Percentiles rank a stretch among this genome's conserved stretches.
phyloP scores from a whole-genome alignment of 2,113 vertebrate species.

The Alligator sinensis region DNA sequence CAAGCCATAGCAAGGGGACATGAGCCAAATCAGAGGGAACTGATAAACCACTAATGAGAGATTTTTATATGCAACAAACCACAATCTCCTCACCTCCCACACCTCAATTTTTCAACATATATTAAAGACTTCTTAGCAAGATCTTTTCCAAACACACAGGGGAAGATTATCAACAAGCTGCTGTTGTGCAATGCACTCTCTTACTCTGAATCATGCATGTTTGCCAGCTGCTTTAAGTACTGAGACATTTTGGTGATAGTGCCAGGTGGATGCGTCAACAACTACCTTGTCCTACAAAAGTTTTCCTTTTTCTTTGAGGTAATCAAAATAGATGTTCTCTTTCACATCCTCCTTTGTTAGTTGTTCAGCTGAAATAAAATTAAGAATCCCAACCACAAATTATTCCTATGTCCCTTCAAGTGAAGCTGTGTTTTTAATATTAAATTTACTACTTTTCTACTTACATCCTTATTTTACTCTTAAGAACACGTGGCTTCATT shows the following conservation, averaged over 20 bases:
- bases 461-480: neutral
- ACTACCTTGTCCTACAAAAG: neutral
- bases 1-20: neutral
- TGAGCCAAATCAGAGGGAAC: neutral
- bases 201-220: neutral
- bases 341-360: neutral
- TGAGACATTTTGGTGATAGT: neutral
- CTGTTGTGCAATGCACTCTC: neutral
- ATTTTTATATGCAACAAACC: neutral
- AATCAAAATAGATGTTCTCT: neutral
- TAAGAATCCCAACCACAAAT: neutral
- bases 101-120: neutral
- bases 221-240: neutral
- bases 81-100: neutral
- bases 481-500: neutral
- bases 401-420: neutral
- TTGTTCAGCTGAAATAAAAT: neutral
- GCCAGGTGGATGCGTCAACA: neutral
- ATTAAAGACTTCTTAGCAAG: neutral
- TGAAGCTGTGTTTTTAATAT: neutral
- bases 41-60: neutral
- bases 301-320: neutral
- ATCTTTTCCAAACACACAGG: neutral
- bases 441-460: neutral
- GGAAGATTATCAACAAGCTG: neutral